Evolutionary conservation across 2,888 invertebrate species (phyloP), one percentile per base, ranked within the genome.

Genomic region (Morpho deidamia): DNA sequence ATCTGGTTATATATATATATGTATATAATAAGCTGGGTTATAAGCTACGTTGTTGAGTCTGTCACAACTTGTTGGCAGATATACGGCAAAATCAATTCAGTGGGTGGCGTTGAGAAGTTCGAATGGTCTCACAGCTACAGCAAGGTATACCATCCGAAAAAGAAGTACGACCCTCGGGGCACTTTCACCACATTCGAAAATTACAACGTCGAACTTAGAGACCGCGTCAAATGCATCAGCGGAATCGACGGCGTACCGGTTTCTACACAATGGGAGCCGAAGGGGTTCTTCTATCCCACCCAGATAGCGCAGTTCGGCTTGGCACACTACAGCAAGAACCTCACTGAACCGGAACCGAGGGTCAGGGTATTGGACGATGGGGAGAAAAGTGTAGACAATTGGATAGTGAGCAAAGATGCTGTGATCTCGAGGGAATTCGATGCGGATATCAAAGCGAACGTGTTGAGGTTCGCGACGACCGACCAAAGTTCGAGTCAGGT

Each of bases 241-340:
- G 99, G 96, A 0, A 92, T 93, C 10, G 96, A 97, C 73, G 98
- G 98, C 70, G 97, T 98, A 11, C 98, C 98, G 0, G 94, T 98
- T 51, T 97, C 97, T n/a, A 97, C 95, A 0, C 98, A 98, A 76
- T 99, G 99, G 99, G 96, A 97, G 68, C 94, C 95, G 37, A 93
- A 94, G 60, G 99, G 99, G 0, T 99, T 99, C 81, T 97, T 95
- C 81, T 99, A 99, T 85, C 98, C 99, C 0, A 99, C 98, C 1
- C 99, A 99, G 88, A 98, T 99, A 63, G 98, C 99, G 7, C 99
- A 99, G 81, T 99, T 97, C 79, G 99, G 97, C 0, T 84, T 99
- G 53, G 97, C 98, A 8, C 99, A 99, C 84, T 99, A 97, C 81
- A 98, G 97, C 81, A 98, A 99, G 81, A 96, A 97, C 80, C 83